Evolutionary conservation across 2,797 vertebrate species (phyloP).

Genomic region (Remorina albescens): DNA sequence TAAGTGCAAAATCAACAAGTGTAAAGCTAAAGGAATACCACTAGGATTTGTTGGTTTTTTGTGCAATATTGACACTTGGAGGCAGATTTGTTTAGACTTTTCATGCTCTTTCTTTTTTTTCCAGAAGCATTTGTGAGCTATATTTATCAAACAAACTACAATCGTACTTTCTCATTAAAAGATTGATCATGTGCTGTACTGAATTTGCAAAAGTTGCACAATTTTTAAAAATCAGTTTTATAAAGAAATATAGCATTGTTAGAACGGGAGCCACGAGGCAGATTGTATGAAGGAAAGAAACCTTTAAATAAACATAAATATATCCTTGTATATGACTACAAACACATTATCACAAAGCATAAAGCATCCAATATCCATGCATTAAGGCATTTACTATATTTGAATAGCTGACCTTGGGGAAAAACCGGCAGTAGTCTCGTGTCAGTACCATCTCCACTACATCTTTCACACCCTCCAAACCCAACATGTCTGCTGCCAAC

Average conservation of each 20-base stretch:
- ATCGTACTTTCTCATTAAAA: too few relatives aligned
- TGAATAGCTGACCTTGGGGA: constrained; percentile 87
- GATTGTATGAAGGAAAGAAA: too few relatives aligned
- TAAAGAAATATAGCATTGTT: too few relatives aligned
- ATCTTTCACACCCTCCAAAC: constrained; percentile 92
- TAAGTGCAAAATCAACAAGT: constrained; percentile 4
- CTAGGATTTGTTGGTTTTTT: constrained; percentile 9
- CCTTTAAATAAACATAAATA: too few relatives aligned
- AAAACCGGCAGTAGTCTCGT: constrained; percentile 93
- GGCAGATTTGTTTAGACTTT: background rate
- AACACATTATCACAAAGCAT: too few relatives aligned
- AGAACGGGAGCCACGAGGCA: too few relatives aligned
- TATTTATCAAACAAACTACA: background rate
- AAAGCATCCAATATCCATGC: background rate
- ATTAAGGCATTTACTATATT: background rate
- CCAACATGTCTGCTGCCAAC: constrained; percentile 94
- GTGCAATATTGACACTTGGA: background rate
- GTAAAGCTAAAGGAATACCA: constrained; percentile 11
- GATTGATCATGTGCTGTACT: too few relatives aligned
- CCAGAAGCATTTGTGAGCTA: background rate
- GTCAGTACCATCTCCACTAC: constrained; percentile 92
- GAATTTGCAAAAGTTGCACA: too few relatives aligned
- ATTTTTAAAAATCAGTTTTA: too few relatives aligned
- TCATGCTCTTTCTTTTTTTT: background rate
- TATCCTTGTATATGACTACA: too few relatives aligned